A percentile compares a stretch with the other conserved stretches of the same genome.
These are phyloP conservation scores for Pherbina coryleti DNA, from an alignment of 2,888 invertebrate genomes.

Conservation along the genomic window DNA sequence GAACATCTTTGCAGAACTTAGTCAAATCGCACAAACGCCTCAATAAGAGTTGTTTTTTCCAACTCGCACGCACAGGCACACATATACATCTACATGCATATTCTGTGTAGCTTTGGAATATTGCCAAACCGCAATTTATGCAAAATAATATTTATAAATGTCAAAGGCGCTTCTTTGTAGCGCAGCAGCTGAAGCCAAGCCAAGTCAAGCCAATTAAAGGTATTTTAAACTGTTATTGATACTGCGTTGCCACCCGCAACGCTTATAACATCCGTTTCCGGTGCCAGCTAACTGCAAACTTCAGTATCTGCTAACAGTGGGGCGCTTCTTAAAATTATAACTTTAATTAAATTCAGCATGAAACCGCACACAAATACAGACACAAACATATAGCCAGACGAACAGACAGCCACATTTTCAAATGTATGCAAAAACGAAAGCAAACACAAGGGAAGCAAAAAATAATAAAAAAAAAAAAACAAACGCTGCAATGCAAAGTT, in stretches of 20 bases:
- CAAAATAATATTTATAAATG: slow-evolving; percentile 33
- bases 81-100: slow-evolving; percentile 3
- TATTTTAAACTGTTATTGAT: slow-evolving; percentile 25
- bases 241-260: background rate
- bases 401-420: slow-evolving; percentile 3
- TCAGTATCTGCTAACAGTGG: background rate
- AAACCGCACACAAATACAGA: slow-evolving; percentile 19
- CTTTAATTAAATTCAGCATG: slow-evolving; percentile 41
- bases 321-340: slow-evolving; percentile 31
- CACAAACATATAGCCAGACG: background rate
- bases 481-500: background rate
- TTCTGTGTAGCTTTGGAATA: background rate
- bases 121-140: slow-evolving; percentile 31
- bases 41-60: background rate
- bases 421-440: background rate
- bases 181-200: background rate
- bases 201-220: background rate
- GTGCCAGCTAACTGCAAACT: background rate
- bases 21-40: background rate
- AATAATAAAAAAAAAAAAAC: background rate
- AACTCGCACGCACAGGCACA: slow-evolving; percentile 30
- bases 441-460: background rate
- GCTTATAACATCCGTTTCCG: background rate
- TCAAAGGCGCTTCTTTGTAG: background rate
- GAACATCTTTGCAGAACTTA: slow-evolving; percentile 17